A percentile compares a stretch with the other conserved stretches of the same genome.
These are phyloP conservation scores for Epistrophe grossulariae DNA, from an alignment of 2,888 invertebrate genomes.

Conservation along the genomic window DNA sequence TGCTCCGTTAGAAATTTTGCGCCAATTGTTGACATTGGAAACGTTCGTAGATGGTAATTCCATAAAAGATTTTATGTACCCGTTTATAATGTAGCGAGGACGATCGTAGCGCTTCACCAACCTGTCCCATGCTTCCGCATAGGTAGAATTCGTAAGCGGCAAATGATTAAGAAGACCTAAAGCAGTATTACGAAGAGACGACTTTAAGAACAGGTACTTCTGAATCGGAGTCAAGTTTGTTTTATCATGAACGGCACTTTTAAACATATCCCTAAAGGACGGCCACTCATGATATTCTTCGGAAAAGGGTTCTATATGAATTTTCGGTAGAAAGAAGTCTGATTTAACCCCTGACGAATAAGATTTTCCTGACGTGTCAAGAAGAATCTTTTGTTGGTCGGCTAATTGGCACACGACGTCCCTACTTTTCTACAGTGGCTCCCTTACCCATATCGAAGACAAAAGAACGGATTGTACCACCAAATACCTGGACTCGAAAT, in stretches of 20 bases:
- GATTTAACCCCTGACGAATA: too few species aligned
- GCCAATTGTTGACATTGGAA: background rate
- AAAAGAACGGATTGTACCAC: background rate
- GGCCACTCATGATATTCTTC: too few species aligned
- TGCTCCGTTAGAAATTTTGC: background rate
- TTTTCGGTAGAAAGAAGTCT: too few species aligned
- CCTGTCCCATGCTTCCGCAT: background rate
- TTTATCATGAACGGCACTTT: too few species aligned
- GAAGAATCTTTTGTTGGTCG: too few species aligned
- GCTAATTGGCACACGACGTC: too few species aligned
- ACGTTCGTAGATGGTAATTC: background rate
- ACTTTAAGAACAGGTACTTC: background rate
- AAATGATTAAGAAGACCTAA: conserved; percentile 26
- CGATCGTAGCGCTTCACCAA: too few species aligned
- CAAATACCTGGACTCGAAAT: background rate
- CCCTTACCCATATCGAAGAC: background rate
- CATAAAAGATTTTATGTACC: background rate
- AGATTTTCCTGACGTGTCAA: too few species aligned
- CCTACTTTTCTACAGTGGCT: too few species aligned
- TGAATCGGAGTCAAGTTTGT: background rate
- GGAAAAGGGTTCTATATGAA: too few species aligned
- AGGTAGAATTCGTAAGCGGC: background rate
- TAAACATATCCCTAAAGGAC: too few species aligned
- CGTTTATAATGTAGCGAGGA: background rate
- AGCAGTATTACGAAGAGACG: background rate